Evolutionary conservation across 1,140 invertebrate genomes (phyloP), one percentile per base, ranked within the genome.

Genomic region (Drosophila athabasca): DNA sequence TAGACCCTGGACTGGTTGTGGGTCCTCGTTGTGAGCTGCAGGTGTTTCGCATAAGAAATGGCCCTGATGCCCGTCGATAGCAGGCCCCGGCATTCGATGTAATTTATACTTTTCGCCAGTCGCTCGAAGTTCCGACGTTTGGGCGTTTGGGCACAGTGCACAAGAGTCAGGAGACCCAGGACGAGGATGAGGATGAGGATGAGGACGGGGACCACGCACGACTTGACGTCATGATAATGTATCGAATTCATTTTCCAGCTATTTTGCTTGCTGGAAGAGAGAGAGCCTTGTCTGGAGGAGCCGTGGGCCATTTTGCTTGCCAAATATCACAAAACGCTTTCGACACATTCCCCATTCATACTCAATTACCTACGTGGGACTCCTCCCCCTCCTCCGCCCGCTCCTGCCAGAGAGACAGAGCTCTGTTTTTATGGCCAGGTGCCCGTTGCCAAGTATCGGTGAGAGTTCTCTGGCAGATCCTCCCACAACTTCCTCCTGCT

Each of bases 171-270:
- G 24, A 24, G 3, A n/a, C n/a, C 31, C 2, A 9, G 31, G 31
- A 35, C 31, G 8, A 2, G 8, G 31, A 71, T 8, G 35, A 11
- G n/a, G n/a, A n/a, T n/a, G n/a, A n/a, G n/a, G n/a, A n/a, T n/a
- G n/a, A n/a, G 35, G 3, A 39, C 35, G 3, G 2, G 11, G 35
- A 71, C 79, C 83, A 87, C 83, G 83, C 83, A 87, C 82, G 82
- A 87, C 82, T 88, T 88, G 83, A 88, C 79, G 75, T 79, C 79
- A 82, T 74, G 83, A 88, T 88, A 88, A 88, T 88, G 83, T 88
- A 88, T 88, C 83, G 83, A 88, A 88, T 88, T 88, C 83, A 83
- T 88, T 88, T 88, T 88, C 83, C 83, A 87, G 69, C 72, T 88
- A 81, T 78, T 87, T 88, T 88, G 83, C 61, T 87, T 87, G 44